Base-by-base conservation (phyloP, 2,888 invertebrate genomes). In the Linnaemya tessellans region DNA sequence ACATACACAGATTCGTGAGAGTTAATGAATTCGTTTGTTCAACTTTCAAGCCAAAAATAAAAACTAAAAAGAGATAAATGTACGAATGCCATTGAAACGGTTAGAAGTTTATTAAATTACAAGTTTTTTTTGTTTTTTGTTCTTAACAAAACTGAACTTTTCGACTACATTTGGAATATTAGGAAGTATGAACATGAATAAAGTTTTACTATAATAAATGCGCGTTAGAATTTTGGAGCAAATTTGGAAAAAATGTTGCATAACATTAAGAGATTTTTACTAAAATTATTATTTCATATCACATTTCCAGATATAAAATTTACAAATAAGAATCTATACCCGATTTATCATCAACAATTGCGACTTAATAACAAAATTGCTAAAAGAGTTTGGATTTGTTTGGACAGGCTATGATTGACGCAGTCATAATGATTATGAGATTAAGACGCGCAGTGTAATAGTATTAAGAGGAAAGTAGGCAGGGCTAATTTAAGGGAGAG, bases 21-120 rank as follows among this genome's bases (percentile, higher is more conserved):
- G 46, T 60, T 60, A 46, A 73, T 60, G 46, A 62, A 20, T 35
- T 49, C 10, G 49, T 74, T 74, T 74, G 46, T 73, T 73, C 73
- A 35, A 62, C 62, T 74, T 74, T 22, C n/a, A 74, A 51, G 49
- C 13, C 30, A 25, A 58, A 35, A n/a, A 30, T 3, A 2, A 30
- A 30, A 30, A 30, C 2, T 30, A 30, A 30, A 30, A 5, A 30
- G 18, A 65, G 20, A 18, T 51, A 18, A 51, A 13, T 68, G 38
- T 51, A 38, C 20, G 70, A 35, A 4, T 35, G 60, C 35, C 60
- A 46, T 75, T 75, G 64, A 75, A 75, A 64, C 51, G 51, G 20
- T 64, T 51, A 22, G 51, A 41, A 64, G 18, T 49, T 20, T 38
- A 22, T 41, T 54, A 10, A 80, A 65, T 75, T 81, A 60, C 75